Percentiles rank a stretch among this genome's conserved stretches.
Evolutionary conservation across 2,888 invertebrate species (phyloP).

Genomic region (Phorcus lineatus): DNA sequence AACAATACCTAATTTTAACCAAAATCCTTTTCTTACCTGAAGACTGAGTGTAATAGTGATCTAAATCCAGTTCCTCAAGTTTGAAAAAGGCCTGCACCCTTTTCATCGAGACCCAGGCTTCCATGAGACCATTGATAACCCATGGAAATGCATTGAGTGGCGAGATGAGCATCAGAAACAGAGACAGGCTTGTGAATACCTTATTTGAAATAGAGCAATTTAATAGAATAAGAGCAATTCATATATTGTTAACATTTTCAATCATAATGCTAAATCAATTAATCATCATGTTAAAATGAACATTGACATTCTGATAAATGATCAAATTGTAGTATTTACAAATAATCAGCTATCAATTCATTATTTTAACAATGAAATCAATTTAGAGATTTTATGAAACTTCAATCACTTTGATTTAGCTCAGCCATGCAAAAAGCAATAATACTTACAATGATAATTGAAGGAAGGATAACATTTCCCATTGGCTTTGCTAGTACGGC

Average conservation of each 20-base stretch:
- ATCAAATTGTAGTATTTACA: no score
- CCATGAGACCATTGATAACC: slow-evolving; percentile 96
- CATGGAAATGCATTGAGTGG: slow-evolving; percentile 98
- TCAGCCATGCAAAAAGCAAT: no score
- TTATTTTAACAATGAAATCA: no score
- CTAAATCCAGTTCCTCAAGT: slow-evolving; percentile 78
- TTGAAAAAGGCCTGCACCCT: slow-evolving; percentile 85
- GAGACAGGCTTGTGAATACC: slow-evolving; percentile 93
- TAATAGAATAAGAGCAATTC: no score
- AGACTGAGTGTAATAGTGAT: slow-evolving; percentile 79
- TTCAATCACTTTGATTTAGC: not conserved
- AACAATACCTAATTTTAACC: not conserved
- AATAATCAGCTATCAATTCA: no score
- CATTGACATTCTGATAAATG: no score
- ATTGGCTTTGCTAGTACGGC: no score
- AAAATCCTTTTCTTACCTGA: slow-evolving; percentile 19
- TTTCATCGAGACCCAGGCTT: slow-evolving; percentile 95
- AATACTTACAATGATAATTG: no score
- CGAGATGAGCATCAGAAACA: slow-evolving; percentile 95
- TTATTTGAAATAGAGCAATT: slow-evolving; percentile 51
- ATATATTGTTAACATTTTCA: no score
- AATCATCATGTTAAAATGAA: no score
- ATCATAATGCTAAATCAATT: no score
- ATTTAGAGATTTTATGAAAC: not conserved
- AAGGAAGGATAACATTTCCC: no score